Percentiles rank a stretch among this genome's conserved stretches.
These are phyloP conservation scores for Mystacides longicornis DNA, from an alignment of 2,888 invertebrate species.

Conservation along the genomic window DNA sequence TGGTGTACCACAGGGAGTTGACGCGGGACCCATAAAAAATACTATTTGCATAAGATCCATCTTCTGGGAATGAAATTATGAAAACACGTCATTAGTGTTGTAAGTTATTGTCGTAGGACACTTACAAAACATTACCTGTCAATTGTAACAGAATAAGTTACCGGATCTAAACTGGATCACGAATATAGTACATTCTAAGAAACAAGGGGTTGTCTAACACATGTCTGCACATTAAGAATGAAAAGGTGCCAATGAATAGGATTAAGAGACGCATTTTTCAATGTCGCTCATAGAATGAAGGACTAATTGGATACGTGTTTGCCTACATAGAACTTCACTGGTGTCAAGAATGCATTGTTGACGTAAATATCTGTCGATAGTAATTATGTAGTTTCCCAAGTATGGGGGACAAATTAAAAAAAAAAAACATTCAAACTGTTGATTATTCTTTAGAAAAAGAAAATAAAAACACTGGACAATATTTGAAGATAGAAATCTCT, in stretches of 20 bases:
- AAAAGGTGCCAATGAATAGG: constrained; percentile 8
- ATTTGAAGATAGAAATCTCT: no score
- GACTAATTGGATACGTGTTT: not conserved
- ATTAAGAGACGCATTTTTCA: constrained; percentile 4
- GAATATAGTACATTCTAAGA: not conserved
- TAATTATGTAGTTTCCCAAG: not conserved
- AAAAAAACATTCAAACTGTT: no score
- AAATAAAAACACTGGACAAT: no score
- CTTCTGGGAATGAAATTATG: constrained; percentile 18
- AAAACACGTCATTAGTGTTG: constrained; percentile 21
- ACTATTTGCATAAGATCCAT: constrained; percentile 14
- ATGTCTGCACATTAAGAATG: constrained; percentile 5
- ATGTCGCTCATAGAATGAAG: not conserved
- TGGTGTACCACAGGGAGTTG: constrained; percentile 21
- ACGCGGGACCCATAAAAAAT: not conserved
- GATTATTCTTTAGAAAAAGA: no score
- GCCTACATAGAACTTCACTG: not conserved
- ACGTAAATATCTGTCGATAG: not conserved
- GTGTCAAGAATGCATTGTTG: not conserved
- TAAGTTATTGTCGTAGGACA: constrained; percentile 12
- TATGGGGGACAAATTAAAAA: no score
- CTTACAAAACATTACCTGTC: constrained; percentile 13
- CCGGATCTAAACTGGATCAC: not conserved
- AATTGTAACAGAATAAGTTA: constrained; percentile 1
- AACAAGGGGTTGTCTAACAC: not conserved